Evolutionary conservation across 2,113 vertebrate genomes (phyloP), one percentile per base, ranked within the genome.

Genomic region (Emydura subglobosa): DNA sequence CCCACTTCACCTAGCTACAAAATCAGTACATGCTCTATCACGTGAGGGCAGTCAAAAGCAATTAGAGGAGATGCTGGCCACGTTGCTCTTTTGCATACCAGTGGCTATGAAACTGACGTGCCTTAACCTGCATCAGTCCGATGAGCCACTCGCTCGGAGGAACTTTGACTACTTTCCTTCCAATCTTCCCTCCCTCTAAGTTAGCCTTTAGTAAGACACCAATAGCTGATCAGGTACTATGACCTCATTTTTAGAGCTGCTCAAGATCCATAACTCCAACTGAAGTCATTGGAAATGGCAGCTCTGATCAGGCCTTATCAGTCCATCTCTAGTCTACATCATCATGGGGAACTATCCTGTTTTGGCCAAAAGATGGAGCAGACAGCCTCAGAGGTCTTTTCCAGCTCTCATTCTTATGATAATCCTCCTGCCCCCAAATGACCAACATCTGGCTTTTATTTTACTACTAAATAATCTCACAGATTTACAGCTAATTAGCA

Each of bases 251-350:
- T 34, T 17, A 21, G 19, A 68, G 34, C 50, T 68, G 49, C 2
- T 1, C 51, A 87, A 81, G 44, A 82, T 55, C 0, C 0, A 14
- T 11, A 68, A 2, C 0, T 0, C 16, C 16, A 54, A 1, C 12
- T 61, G 59, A 34, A 68, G 61, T 68, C 17, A 68, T 7, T n/a
- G 65, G 76, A 31, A 59, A 11, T 16, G n/a, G 25, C 12, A 25
- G 21, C 14, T 68, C 10, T 7, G 12, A 83, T 82, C 34, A 29
- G 42, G 85, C 4, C 24, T 47, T 31, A 17, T 81, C 85, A 82
- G 61, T 22, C 6, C 0, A 0, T 49, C 2, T 4, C 93, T 10
- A 14, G 34, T 57, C 78, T n/a, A 34, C 51, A 1, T 39, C 81
- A 49, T 42, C 79, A 0, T 16, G 68, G 34, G 55, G 34, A 1